Conservation (phyloP, 2,797 vertebrate genomes). For the Staurois parvus region DNA sequence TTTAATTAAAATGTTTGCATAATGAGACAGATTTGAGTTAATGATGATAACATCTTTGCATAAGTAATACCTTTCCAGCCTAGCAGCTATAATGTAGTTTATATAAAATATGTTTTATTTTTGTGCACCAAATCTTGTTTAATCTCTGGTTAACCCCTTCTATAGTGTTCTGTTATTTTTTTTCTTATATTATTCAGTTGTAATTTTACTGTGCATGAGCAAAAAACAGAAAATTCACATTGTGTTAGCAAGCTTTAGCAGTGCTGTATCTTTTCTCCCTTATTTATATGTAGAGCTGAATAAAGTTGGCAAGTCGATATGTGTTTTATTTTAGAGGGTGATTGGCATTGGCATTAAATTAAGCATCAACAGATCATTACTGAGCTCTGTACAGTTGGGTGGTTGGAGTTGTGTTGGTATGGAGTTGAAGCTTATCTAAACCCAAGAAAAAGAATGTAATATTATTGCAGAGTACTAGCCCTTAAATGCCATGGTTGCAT, state of each 20-base stretch:
- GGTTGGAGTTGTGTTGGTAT: too few species aligned
- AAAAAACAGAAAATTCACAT: not conserved
- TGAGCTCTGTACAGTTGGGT: too few species aligned
- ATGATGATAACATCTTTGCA: not conserved
- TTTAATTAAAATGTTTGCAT: conserved; percentile 1
- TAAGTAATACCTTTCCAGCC: not conserved
- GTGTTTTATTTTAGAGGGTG: too few species aligned
- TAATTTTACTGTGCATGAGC: not conserved
- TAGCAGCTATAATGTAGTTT: not conserved
- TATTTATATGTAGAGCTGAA: too few species aligned
- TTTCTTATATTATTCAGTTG: not conserved
- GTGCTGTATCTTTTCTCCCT: not conserved
- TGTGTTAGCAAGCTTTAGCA: not conserved
- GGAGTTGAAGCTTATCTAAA: too few species aligned
- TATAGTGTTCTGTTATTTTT: not conserved
- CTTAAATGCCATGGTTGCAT: too few species aligned
- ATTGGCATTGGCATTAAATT: too few species aligned
- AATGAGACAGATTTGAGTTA: not conserved
- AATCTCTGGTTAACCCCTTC: not conserved
- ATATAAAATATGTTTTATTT: not conserved
- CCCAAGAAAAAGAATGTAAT: too few species aligned
- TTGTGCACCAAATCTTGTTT: not conserved
- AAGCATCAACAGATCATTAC: too few species aligned
- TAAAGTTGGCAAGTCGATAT: too few species aligned
- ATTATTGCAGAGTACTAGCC: too few species aligned